Evolutionary conservation across 1,140 invertebrate species (phyloP).

Genomic region (Pteromalus puparum): DNA sequence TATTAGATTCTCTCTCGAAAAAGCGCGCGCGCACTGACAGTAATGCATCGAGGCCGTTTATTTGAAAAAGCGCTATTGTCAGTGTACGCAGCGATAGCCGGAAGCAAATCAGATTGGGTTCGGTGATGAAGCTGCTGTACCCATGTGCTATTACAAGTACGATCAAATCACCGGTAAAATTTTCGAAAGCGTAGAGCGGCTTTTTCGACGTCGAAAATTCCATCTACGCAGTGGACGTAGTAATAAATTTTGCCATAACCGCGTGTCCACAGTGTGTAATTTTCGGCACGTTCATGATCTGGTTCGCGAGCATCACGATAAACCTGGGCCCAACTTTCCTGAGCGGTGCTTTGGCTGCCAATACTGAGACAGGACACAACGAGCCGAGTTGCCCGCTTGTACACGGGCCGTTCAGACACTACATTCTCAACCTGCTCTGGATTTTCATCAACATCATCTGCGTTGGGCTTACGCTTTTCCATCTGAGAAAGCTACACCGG

Average conservation of each 20-base stretch:
- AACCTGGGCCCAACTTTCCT: constrained; percentile 94
- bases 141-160: background rate
- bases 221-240: background rate
- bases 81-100: background rate
- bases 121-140: background rate
- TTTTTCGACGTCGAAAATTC: too few species aligned
- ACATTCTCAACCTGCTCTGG: constrained; percentile 93
- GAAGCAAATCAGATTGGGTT: constrained; percentile 1
- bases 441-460: constrained; percentile 91
- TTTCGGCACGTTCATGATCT: constrained; percentile 95
- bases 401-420: constrained; percentile 87
- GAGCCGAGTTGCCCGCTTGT: constrained; percentile 89
- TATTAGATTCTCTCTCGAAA: too few species aligned
- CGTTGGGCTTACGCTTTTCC: constrained; percentile 89
- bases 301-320: constrained; percentile 93
- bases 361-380: constrained; percentile 84
- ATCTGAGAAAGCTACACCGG: constrained; percentile 88
- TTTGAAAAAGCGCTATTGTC: too few species aligned
- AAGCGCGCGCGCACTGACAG: too few species aligned
- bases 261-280: constrained; percentile 85
- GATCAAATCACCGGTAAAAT: too few species aligned
- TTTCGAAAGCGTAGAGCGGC: too few species aligned
- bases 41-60: background rate
- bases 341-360: constrained; percentile 89
- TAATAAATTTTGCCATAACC: background rate